Evolutionary conservation across 2,797 vertebrate genomes (phyloP).

Genomic region (Bradypodion pumilum): DNA sequence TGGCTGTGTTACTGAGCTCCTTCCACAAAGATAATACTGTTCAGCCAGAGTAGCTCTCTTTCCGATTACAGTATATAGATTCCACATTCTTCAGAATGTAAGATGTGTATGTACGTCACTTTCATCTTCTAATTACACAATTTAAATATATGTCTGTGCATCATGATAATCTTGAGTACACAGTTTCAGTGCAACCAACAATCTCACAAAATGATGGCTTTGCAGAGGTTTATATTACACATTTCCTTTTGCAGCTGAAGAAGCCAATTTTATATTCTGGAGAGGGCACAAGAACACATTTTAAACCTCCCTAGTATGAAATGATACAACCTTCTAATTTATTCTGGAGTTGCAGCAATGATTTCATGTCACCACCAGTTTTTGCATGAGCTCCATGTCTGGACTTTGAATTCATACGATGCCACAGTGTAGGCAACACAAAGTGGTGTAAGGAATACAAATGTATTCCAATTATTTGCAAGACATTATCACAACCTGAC

Average conservation of each 20-base stretch:
- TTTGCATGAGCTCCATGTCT: background rate
- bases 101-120: background rate
- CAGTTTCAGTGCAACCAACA: background rate
- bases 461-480: background rate
- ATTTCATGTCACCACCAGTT: background rate
- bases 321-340: background rate
- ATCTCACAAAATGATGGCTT: background rate
- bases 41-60: background rate
- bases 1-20: background rate
- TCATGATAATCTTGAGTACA: background rate
- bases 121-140: background rate
- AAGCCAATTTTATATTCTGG: background rate
- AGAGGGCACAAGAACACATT: background rate
- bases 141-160: background rate
- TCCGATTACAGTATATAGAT: background rate
- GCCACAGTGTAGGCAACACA: too few relatives aligned
- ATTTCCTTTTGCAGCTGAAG: background rate
- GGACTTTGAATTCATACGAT: background rate
- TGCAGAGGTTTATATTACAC: background rate
- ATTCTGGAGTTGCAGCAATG: background rate
- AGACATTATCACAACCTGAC: background rate
- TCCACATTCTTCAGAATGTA: background rate
- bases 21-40: background rate
- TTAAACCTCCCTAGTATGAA: background rate
- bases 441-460: too few relatives aligned